Percentiles rank a stretch among this genome's conserved stretches.
Conservation (phyloP, 2,888 invertebrate genomes). For the Antitype chi region DNA sequence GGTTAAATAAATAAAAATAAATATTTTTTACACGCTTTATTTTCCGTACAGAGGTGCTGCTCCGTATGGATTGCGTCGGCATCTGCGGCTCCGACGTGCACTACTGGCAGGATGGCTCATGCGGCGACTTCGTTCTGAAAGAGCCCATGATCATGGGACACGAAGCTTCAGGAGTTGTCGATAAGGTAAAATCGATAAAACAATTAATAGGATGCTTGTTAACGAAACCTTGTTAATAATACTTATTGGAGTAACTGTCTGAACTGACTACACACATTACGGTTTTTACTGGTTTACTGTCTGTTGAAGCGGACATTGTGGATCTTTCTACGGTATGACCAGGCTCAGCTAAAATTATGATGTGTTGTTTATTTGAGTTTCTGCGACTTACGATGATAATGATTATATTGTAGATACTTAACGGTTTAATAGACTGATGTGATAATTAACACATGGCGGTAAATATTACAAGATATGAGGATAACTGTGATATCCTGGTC, state of each 20-base stretch:
- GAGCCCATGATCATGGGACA: slow-evolving; percentile 99
- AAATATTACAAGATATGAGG: slow-evolving; percentile 35
- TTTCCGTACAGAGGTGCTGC: slow-evolving; percentile 93
- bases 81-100: slow-evolving; percentile 99
- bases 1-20: background rate
- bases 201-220: no score
- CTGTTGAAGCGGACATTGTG: no score
- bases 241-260: no score
- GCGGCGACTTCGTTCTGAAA: slow-evolving; percentile 96
- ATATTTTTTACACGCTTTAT: no score
- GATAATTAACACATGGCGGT: slow-evolving; percentile 32
- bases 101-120: slow-evolving; percentile 95
- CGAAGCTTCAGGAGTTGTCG: slow-evolving; percentile 96
- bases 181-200: no score
- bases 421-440: slow-evolving; percentile 33
- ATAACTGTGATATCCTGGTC: no score
- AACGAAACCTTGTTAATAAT: no score
- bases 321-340: no score
- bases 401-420: slow-evolving; percentile 14
- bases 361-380: slow-evolving; percentile 37
- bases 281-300: no score
- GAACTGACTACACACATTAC: no score
- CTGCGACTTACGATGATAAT: slow-evolving; percentile 17
- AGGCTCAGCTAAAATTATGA: no score
- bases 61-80: slow-evolving; percentile 98